phyloP scores from a whole-genome alignment of 1,140 invertebrate species.

The Drosophila sp. region DNA sequence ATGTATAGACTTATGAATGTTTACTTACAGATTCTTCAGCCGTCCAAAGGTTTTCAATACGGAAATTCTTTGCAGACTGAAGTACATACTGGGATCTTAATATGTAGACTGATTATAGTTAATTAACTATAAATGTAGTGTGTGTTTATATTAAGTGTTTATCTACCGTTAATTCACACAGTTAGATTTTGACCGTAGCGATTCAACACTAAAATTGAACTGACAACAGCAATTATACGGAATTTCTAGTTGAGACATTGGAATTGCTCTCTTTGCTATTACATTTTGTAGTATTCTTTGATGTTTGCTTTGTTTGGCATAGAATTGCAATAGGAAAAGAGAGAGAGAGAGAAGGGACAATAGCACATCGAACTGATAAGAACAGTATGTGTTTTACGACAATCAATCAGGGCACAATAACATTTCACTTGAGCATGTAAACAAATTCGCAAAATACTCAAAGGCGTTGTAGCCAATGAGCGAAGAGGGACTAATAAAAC shows the following conservation, averaged over 20 bases:
- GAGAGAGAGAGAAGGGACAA: conserved; percentile 32
- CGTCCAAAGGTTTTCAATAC: conserved; percentile 62
- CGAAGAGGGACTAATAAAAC: not conserved
- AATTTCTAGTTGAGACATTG: conserved; percentile 36
- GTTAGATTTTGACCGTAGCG: conserved; percentile 50
- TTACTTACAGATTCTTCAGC: conserved; percentile 46
- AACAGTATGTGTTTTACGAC: conserved; percentile 15
- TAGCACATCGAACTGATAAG: conserved; percentile 43
- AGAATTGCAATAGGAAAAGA: conserved; percentile 12
- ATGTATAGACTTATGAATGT: conserved; percentile 2
- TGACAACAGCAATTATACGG: conserved; percentile 33
- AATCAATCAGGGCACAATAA: conserved; percentile 53
- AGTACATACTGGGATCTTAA: conserved; percentile 41
- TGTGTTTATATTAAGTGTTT: not conserved
- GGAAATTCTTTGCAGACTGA: conserved; percentile 34
- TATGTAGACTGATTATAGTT: conserved; percentile 4
- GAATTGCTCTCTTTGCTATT: conserved; percentile 39
- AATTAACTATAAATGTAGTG: conserved; percentile 8
- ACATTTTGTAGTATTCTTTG: conserved; percentile 48
- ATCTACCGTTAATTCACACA: conserved; percentile 13
- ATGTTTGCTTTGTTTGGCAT: conserved; percentile 49
- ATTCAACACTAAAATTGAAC: conserved; percentile 47
- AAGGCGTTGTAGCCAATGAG: not conserved
- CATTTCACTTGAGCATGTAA: conserved; percentile 36
- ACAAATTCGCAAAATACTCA: conserved; percentile 33